Evolutionary conservation across 2,113 vertebrate species (phyloP).

Genomic region (Albula glossodonta): DNA sequence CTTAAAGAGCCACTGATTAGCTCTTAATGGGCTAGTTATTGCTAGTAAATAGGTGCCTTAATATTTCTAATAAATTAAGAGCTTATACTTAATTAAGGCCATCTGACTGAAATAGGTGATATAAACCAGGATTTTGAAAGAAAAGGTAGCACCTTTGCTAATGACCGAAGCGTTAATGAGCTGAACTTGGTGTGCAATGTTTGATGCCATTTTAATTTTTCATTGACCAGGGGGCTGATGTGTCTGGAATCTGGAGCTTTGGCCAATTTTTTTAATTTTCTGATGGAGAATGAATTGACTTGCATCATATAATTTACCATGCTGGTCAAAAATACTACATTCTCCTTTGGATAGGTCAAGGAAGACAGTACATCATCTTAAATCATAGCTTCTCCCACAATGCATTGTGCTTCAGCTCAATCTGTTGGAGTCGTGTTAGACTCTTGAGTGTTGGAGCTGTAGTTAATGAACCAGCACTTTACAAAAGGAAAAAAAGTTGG

Average conservation of each 20-base stretch:
- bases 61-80: constrained; percentile 46
- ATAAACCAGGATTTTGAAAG: constrained; percentile 8
- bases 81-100: constrained; percentile 43
- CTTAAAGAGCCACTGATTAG: constrained; percentile 36
- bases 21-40: constrained; percentile 36
- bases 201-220: constrained; percentile 36
- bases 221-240: constrained; percentile 33
- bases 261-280: not conserved
- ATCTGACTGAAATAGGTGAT: constrained; percentile 39
- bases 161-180: constrained; percentile 36
- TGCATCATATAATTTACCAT: not conserved
- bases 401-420: not conserved
- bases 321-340: not conserved
- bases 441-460: not conserved
- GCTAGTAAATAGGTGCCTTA: constrained; percentile 36
- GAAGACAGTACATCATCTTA: not conserved
- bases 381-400: not conserved
- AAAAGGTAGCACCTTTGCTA: constrained; percentile 15
- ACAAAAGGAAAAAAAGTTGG: constrained; percentile 24
- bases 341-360: not conserved
- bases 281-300: not conserved
- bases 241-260: not conserved
- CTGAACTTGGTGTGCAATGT: constrained; percentile 29
- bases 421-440: not conserved
- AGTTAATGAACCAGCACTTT: constrained; percentile 35